These are phyloP conservation scores for Belonocnema kinseyi DNA, from an alignment of 1,140 invertebrate species.

Conservation along the genomic window DNA sequence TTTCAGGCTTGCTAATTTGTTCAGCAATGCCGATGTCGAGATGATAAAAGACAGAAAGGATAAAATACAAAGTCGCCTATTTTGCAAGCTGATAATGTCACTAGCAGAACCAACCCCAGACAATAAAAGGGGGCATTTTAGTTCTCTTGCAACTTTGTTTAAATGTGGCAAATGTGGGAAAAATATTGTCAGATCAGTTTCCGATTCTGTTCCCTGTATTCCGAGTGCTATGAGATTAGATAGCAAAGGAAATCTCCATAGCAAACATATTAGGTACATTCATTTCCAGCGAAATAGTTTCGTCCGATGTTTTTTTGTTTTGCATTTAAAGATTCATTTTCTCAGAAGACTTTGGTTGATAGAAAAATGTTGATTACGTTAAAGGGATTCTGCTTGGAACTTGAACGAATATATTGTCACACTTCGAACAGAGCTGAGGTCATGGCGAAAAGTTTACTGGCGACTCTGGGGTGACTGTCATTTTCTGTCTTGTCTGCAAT, in stretches of 20 bases:
- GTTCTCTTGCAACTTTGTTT: slow-evolving; percentile 85
- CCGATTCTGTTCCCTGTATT: slow-evolving; percentile 81
- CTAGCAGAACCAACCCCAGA: slow-evolving; percentile 84
- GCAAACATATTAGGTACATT: slow-evolving; percentile 80
- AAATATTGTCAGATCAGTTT: slow-evolving; percentile 79
- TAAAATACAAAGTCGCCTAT: slow-evolving; percentile 88
- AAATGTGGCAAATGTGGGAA: slow-evolving; percentile 81
- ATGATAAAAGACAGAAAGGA: slow-evolving; percentile 86
- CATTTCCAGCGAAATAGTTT: slow-evolving; percentile 35
- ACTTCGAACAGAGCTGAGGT: slow-evolving; percentile 85
- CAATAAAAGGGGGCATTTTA: slow-evolving; percentile 85
- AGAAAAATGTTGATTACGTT: slow-evolving; percentile 14
- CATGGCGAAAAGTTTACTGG: slow-evolving; percentile 95
- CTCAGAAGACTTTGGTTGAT: too few species aligned
- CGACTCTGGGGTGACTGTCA: slow-evolving; percentile 92
- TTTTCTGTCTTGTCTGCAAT: slow-evolving; percentile 85
- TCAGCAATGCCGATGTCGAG: slow-evolving; percentile 87
- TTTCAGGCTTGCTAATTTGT: slow-evolving; percentile 84
- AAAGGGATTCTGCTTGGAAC: slow-evolving; percentile 80
- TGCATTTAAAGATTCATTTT: too few species aligned
- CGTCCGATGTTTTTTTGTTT: too few species aligned
- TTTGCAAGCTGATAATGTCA: slow-evolving; percentile 87
- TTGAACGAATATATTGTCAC: slow-evolving; percentile 87
- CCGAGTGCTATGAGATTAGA: slow-evolving; percentile 83
- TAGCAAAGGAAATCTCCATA: slow-evolving; percentile 81